These are phyloP conservation scores for Habropoda laboriosa DNA, from an alignment of 1,140 invertebrate species.

Conservation along the genomic window DNA sequence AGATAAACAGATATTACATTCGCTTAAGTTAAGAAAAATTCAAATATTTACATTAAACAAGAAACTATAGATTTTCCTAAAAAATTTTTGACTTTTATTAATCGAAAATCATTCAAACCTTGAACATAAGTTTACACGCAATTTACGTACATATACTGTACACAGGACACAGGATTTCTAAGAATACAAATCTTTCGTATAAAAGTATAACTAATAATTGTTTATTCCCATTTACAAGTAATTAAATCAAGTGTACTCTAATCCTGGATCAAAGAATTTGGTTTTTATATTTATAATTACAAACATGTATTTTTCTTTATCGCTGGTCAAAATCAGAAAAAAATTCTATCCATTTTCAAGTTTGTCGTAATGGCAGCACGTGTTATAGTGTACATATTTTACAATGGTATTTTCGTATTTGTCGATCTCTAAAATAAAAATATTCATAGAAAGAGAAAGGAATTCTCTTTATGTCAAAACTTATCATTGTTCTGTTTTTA, in stretches of 20 bases:
- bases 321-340: not conserved
- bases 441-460: not conserved
- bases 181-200: slow-evolving; percentile 14
- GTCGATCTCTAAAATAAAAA: slow-evolving; percentile 15
- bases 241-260: slow-evolving; percentile 13
- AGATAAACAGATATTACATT: too few species aligned
- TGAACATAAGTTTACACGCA: too few species aligned
- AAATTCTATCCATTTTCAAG: not conserved
- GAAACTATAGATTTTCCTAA: too few species aligned
- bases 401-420: not conserved
- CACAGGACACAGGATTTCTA: not conserved
- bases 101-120: too few species aligned
- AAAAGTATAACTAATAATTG: slow-evolving; percentile 21
- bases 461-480: not conserved
- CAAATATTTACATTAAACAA: too few species aligned
- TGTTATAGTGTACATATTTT: slow-evolving; percentile 26
- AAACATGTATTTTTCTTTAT: not conserved
- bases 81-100: too few species aligned
- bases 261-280: not conserved
- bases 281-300: not conserved
- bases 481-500: not conserved
- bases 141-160: not conserved
- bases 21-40: too few species aligned
- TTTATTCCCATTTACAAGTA: slow-evolving; percentile 34
- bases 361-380: slow-evolving; percentile 10